phyloP scores from a whole-genome alignment of 1,140 invertebrate genomes.

The Zaprionus inermis region DNA sequence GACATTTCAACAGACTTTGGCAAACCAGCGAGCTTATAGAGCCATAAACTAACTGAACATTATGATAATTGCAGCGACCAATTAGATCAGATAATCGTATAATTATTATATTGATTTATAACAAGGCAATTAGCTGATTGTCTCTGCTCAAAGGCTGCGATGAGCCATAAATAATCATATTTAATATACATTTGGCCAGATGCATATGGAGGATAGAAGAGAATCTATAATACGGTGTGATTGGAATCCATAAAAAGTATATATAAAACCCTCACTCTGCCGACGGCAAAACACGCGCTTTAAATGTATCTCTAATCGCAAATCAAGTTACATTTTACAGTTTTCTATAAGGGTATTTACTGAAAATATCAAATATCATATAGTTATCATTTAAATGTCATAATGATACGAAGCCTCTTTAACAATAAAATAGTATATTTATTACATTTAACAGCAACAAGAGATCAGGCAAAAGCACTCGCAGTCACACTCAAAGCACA shows the following conservation, averaged over 20 bases:
- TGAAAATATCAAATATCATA: background rate
- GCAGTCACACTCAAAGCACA: background rate
- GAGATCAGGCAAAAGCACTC: background rate
- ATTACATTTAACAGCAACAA: background rate
- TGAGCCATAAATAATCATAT: conserved; percentile 7
- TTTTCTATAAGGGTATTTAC: background rate
- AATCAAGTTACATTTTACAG: background rate
- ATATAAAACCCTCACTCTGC: background rate
- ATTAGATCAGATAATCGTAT: background rate
- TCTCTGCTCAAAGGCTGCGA: background rate
- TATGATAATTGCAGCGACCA: background rate
- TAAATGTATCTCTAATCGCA: background rate
- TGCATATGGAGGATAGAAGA: background rate
- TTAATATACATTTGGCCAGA: background rate
- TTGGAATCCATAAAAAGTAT: no score
- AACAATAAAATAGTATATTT: background rate
- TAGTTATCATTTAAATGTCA: conserved; percentile 7
- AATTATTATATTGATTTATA: conserved; percentile 3
- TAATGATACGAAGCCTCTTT: background rate
- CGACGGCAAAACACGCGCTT: background rate
- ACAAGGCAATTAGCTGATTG: background rate
- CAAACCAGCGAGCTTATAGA: background rate
- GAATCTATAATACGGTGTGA: no score
- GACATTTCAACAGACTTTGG: background rate
- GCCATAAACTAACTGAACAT: background rate